A percentile compares a stretch with the other conserved stretches of the same genome.
Evolutionary conservation across 2,888 invertebrate species (phyloP).

Genomic region (Cosmopolites sordidus): DNA sequence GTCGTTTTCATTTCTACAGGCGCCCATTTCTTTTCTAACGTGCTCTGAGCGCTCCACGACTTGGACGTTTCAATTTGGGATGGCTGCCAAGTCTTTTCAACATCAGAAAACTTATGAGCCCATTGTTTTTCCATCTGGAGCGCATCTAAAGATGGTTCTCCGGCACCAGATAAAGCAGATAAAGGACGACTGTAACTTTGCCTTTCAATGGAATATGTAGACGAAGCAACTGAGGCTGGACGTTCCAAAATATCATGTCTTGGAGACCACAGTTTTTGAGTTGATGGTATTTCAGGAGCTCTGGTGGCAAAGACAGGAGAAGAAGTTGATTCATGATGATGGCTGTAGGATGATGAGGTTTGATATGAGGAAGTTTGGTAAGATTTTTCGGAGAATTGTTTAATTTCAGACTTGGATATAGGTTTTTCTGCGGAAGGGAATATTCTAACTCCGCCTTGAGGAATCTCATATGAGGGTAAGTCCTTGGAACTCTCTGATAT

Average conservation of each 20-base stretch:
- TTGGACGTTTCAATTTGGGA: conserved; percentile 40
- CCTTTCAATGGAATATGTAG: conserved; percentile 30
- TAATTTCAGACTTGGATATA: conserved; percentile 7
- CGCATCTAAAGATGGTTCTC: conserved; percentile 56
- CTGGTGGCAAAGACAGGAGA: conserved; percentile 46
- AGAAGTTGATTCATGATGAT: conserved; percentile 36
- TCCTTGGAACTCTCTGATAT: conserved; percentile 57
- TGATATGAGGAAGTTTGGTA: conserved; percentile 31
- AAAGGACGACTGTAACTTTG: conserved; percentile 35
- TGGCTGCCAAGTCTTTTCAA: conserved; percentile 55
- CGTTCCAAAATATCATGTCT: conserved; percentile 31
- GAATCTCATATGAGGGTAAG: conserved; percentile 39
- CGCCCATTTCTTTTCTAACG: conserved; percentile 45
- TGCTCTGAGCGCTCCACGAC: conserved; percentile 45
- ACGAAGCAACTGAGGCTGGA: conserved; percentile 33
- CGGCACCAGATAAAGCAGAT: conserved; percentile 29
- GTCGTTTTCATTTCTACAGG: conserved; percentile 36
- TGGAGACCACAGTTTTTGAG: conserved; percentile 58
- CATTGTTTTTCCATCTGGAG: conserved; percentile 66
- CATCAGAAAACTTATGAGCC: conserved; percentile 53
- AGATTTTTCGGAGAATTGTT: conserved; percentile 34
- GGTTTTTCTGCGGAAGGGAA: conserved; percentile 26
- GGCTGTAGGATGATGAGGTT: conserved; percentile 34
- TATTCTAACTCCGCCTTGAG: conserved; percentile 31
- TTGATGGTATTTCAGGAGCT: conserved; percentile 41